These are phyloP conservation scores for Sminthopsis crassicaudata DNA, from an alignment of 2,113 vertebrate genomes.

Conservation along the genomic window DNA sequence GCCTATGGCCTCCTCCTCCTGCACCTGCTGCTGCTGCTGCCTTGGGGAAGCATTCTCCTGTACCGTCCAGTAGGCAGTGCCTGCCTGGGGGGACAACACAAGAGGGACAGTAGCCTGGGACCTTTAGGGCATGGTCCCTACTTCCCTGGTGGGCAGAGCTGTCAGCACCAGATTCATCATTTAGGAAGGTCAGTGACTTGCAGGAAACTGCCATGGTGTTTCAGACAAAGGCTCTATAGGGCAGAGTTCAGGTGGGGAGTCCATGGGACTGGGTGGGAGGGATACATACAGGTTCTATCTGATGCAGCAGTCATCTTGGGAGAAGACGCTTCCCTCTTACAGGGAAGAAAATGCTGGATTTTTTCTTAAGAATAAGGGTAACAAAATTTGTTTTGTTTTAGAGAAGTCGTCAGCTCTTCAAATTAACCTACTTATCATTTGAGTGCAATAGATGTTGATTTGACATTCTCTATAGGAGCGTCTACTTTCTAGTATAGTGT, in stretches of 20 bases:
- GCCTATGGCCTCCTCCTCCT: constrained; percentile 88
- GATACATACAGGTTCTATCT: constrained; percentile 28
- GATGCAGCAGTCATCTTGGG: neutral
- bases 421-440: neutral
- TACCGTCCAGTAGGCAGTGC: constrained; percentile 87
- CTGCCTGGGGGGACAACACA: neutral
- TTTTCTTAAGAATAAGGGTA: neutral
- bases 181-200: neutral
- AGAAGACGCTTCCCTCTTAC: constrained; percentile 30
- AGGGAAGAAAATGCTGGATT: neutral
- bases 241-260: neutral
- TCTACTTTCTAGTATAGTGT: neutral
- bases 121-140: neutral
- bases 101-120: constrained; percentile 40
- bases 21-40: constrained; percentile 91
- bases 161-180: constrained; percentile 22
- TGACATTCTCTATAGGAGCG: neutral
- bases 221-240: constrained; percentile 1
- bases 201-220: constrained; percentile 39
- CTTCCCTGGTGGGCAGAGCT: constrained; percentile 2
- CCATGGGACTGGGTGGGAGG: neutral
- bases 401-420: neutral
- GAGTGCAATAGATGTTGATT: neutral
- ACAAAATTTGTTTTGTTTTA: neutral
- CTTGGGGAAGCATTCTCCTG: constrained; percentile 88